Evolutionary conservation across 23 tunicate genomes (phyloP).

Genomic region (Phallusia fumigata): DNA sequence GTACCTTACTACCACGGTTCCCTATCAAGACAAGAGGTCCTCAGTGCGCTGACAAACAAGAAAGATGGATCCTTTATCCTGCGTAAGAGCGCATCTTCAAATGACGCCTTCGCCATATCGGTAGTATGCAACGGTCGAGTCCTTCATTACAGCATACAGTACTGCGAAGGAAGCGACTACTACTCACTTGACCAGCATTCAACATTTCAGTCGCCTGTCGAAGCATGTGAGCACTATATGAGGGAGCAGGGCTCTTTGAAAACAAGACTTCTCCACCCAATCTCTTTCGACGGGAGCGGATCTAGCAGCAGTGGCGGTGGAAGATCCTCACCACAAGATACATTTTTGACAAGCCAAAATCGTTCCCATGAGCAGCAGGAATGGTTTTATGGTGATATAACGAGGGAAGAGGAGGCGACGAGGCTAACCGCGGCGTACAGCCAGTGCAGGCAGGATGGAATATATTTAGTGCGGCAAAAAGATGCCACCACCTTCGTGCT

Average conservation of each 20-base stretch:
- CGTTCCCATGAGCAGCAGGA: slow-evolving; percentile 36
- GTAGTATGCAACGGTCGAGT: slow-evolving; percentile 24
- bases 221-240: slow-evolving; percentile 68
- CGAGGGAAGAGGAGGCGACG: slow-evolving; percentile 62
- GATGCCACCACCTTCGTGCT: slow-evolving; percentile 38
- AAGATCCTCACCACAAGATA: neutral
- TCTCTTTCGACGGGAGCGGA: neutral
- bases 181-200: slow-evolving; percentile 43
- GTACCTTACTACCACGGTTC: slow-evolving; percentile 50
- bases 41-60: slow-evolving; percentile 1
- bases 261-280: slow-evolving; percentile 46
- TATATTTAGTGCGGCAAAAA: slow-evolving; percentile 58
- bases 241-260: slow-evolving; percentile 55
- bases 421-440: slow-evolving; percentile 43
- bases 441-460: slow-evolving; percentile 31
- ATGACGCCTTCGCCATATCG: slow-evolving; percentile 56
- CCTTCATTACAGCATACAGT: slow-evolving; percentile 46
- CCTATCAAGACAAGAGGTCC: slow-evolving; percentile 38
- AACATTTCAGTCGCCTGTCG: slow-evolving; percentile 11
- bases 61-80: slow-evolving; percentile 51
- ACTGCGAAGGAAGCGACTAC: slow-evolving; percentile 17
- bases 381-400: slow-evolving; percentile 72
- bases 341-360: neutral
- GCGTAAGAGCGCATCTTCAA: slow-evolving; percentile 31
- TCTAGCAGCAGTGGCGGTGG: neutral